phyloP scores from a whole-genome alignment of 2,113 vertebrate species.

The Neolamprologus ventralis region DNA sequence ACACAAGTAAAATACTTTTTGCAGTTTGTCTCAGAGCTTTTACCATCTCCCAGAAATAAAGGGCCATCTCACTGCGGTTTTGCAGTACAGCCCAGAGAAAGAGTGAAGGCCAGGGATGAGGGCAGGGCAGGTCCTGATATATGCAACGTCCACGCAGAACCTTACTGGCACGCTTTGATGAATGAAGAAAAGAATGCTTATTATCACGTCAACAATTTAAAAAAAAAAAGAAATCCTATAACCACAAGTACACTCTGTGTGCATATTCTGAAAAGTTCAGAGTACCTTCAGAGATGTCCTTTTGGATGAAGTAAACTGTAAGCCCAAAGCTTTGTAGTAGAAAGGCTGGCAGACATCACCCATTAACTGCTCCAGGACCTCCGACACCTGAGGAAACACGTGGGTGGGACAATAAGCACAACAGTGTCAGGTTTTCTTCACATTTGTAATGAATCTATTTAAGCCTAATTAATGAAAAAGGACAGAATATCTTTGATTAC shows the following conservation, averaged over 20 bases:
- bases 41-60: background rate
- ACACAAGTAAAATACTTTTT: background rate
- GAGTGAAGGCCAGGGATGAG: background rate
- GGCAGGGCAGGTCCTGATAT: background rate
- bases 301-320: background rate
- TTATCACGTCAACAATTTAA: background rate
- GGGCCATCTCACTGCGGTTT: background rate
- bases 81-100: background rate
- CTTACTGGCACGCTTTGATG: background rate
- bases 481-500: background rate
- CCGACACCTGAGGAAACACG: conserved; percentile 59
- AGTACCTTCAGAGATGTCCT: background rate
- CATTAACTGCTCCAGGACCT: conserved; percentile 73
- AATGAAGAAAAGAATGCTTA: background rate
- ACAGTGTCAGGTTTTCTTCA: background rate
- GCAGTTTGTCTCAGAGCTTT: background rate
- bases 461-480: background rate
- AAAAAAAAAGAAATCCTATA: background rate
- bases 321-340: conserved; percentile 37
- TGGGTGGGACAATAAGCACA: background rate
- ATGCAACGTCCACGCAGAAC: background rate
- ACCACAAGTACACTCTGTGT: background rate
- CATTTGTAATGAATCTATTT: background rate
- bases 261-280: background rate
- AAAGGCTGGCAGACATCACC: conserved; percentile 76